Evolutionary conservation across 2,113 vertebrate genomes (phyloP).

Genomic region (Mastomys natalensis): DNA sequence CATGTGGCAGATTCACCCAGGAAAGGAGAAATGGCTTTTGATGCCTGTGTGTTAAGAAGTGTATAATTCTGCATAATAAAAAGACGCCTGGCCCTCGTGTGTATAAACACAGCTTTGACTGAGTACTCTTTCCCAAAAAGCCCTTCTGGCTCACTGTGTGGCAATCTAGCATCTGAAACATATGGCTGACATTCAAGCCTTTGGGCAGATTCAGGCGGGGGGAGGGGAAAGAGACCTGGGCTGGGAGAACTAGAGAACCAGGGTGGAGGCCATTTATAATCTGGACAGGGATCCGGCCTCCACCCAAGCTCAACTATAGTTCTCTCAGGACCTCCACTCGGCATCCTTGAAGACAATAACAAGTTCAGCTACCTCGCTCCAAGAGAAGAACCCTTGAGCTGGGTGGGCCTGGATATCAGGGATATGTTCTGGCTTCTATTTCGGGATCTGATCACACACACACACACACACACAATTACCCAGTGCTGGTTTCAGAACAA

Average conservation of each 20-base stretch:
- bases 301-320: too few species aligned
- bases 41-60: slow-evolving; percentile 62
- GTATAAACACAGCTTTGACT: slow-evolving; percentile 77
- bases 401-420: too few species aligned
- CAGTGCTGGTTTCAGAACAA: background rate
- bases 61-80: slow-evolving; percentile 77
- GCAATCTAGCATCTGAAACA: slow-evolving; percentile 47
- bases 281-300: rapidly evolving
- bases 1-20: background rate
- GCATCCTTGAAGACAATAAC: background rate
- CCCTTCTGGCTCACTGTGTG: slow-evolving; percentile 62
- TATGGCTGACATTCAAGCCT: slow-evolving; percentile 53
- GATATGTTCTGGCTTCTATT: background rate
- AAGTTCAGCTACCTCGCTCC: rapidly evolving
- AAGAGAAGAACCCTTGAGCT: background rate
- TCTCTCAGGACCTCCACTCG: background rate
- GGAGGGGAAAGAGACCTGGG: background rate
- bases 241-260: background rate
- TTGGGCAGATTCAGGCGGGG: background rate
- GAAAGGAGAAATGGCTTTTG: slow-evolving; percentile 20
- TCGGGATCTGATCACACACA: too few species aligned
- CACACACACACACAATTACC: background rate
- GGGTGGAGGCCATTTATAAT: background rate
- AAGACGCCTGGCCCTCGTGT: slow-evolving; percentile 66
- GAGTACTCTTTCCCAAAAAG: slow-evolving; percentile 70